Evolutionary conservation across 2,113 vertebrate genomes (phyloP).

Genomic region (Regulus satrapa): DNA sequence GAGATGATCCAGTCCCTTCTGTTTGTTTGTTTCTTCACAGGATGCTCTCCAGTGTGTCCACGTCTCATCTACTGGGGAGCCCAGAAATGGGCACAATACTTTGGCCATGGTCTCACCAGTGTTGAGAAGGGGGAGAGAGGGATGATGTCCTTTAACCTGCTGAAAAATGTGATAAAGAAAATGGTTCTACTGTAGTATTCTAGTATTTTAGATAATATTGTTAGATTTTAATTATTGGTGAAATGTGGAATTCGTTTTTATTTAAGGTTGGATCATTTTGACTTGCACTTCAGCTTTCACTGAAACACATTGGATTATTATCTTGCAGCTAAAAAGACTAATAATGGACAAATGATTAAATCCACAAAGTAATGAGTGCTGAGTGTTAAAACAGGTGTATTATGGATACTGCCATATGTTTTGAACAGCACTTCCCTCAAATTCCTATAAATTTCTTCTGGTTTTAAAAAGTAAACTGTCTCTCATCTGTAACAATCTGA

Average conservation of each 20-base stretch:
- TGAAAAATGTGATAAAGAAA: not conserved
- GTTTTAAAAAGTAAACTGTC: conserved; percentile 53
- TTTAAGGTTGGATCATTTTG: not conserved
- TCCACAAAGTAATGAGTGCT: not conserved
- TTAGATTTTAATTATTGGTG: not conserved
- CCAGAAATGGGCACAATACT: not conserved
- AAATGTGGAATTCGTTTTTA: not conserved
- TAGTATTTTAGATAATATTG: not conserved
- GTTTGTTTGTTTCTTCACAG: not conserved
- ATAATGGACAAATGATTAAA: not conserved
- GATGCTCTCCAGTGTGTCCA: not conserved
- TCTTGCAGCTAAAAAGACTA: not conserved
- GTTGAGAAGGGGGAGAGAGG: not conserved
- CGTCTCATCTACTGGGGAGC: not conserved
- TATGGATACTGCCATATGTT: conserved; percentile 35
- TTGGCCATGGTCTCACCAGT: not conserved
- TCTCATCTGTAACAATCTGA: conserved; percentile 31
- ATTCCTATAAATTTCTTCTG: conserved; percentile 38
- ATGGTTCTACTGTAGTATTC: not conserved
- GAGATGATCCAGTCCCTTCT: not conserved
- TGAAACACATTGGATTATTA: not conserved
- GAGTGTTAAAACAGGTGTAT: not conserved
- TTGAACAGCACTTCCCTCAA: conserved; percentile 17
- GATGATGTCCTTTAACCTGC: not conserved
- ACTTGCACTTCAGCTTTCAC: not conserved